A percentile compares a stretch with the other conserved stretches of the same genome.
Conservation (phyloP, 2,888 invertebrate genomes). For the Villa cingulata region DNA sequence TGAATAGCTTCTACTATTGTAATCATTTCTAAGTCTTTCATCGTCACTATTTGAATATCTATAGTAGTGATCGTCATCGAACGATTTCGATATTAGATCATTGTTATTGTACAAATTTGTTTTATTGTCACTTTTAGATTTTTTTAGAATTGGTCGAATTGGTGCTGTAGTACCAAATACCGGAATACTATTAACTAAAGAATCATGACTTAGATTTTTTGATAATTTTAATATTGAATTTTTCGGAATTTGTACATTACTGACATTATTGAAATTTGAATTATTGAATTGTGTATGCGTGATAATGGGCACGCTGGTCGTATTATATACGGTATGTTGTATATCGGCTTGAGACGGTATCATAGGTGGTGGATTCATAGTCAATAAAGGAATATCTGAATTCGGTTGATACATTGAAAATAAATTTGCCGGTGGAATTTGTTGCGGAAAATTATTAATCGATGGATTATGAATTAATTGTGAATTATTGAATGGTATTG, state of each 20-base stretch:
- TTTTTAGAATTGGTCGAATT: constrained; percentile 9
- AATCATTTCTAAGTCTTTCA: neutral
- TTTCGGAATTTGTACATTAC: constrained; percentile 16
- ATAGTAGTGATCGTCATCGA: neutral
- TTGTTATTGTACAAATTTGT: constrained; percentile 22
- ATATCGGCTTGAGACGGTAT: too few relatives aligned
- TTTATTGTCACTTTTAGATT: constrained; percentile 21
- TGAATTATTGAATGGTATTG: constrained; percentile 18
- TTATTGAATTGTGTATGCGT: too few relatives aligned
- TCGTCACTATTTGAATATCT: neutral
- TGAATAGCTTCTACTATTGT: too few relatives aligned
- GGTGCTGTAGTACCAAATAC: neutral
- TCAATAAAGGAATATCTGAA: constrained; percentile 32
- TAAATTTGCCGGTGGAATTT: constrained; percentile 14
- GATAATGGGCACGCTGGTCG: too few relatives aligned
- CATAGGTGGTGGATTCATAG: constrained; percentile 24
- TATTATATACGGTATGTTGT: constrained; percentile 19
- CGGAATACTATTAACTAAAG: constrained; percentile 5
- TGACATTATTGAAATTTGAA: constrained; percentile 27
- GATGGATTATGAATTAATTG: neutral
- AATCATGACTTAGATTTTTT: constrained; percentile 16
- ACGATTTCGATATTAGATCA: neutral
- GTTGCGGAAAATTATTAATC: neutral
- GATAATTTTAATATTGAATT: neutral
- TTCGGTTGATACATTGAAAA: constrained; percentile 29